Evolutionary conservation across 2,888 invertebrate species (phyloP), one percentile per base, ranked within the genome.

Genomic region (Strigamia maritima): DNA sequence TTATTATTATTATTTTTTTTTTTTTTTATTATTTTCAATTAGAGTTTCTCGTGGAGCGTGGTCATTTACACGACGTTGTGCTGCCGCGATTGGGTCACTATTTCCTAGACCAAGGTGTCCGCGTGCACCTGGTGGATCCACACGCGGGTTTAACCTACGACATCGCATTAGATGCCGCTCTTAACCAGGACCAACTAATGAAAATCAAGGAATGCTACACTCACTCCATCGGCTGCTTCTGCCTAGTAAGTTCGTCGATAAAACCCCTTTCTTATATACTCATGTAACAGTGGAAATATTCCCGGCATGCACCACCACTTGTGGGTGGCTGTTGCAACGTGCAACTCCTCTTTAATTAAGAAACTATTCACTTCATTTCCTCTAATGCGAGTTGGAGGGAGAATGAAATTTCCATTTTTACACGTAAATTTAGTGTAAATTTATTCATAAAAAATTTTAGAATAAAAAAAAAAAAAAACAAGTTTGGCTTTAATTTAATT

Each of bases 41-140:
- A 82, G 82, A 82, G 79, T 82, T 82, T 76, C 81, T 81, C 74
- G 38, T 80, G 26, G 82, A 82, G 26, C 75, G 82, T 2, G 80
- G 81, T 6, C 80, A 81, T 40, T 79, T 82, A 16, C 82, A 82
- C 22, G 82, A 81, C 31, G 78, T 80, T 10, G 81, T 82, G 2
- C 80, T 82, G 77, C 82, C 82, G 4, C 80, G 81, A 70, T 78
- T 82, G 2, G 82, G 82, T 28, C 76, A 81, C 4, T 80, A 82
- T 65, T 81, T 81, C 31, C 78, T 81, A 26, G 76, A 79, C 10
- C 77, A 77, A 12, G 81, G 81, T 10, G 80, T 82, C 31, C 82
- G 81, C 40, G 38, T 82, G 19, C 80, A 81, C 54, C 49, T 82
- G 10, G 79, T 82, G 60, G 82, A 82, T 77, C 80, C 80, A 1